Conservation (phyloP, 1,140 invertebrate species). For the Aphidius gifuensis region DNA sequence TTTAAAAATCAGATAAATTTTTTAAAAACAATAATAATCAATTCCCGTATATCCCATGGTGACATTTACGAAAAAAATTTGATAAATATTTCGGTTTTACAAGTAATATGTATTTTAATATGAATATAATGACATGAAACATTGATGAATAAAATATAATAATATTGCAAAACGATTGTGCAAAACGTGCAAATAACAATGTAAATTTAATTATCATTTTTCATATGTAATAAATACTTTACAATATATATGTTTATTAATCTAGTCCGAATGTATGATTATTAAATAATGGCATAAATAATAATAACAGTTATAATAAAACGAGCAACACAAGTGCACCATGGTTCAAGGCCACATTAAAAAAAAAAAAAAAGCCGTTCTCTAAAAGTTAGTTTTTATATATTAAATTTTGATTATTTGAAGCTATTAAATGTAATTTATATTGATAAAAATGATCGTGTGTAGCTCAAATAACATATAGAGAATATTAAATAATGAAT, state of each 20-base stretch:
- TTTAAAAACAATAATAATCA: background rate
- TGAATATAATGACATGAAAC: slow-evolving; percentile 46
- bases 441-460: background rate
- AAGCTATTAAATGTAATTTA: slow-evolving; percentile 12
- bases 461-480: too few relatives aligned
- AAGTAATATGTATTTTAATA: slow-evolving; percentile 42
- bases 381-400: slow-evolving; percentile 19
- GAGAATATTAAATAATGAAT: too few relatives aligned
- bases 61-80: slow-evolving; percentile 7
- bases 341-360: slow-evolving; percentile 26
- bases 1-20: too few relatives aligned
- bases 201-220: too few relatives aligned
- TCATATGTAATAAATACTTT: slow-evolving; percentile 27
- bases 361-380: slow-evolving; percentile 32
- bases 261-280: slow-evolving; percentile 35
- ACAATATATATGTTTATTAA: slow-evolving; percentile 28
- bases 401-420: background rate
- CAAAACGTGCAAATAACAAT: slow-evolving; percentile 51
- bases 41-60: slow-evolving; percentile 43
- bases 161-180: slow-evolving; percentile 51
- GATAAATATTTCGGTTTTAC: slow-evolving; percentile 8
- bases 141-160: slow-evolving; percentile 43
- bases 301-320: slow-evolving; percentile 5
- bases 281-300: slow-evolving; percentile 9
- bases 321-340: slow-evolving; percentile 47